Base-by-base conservation (phyloP, 1,140 invertebrate genomes). In the Tetragnatha versicolor region DNA sequence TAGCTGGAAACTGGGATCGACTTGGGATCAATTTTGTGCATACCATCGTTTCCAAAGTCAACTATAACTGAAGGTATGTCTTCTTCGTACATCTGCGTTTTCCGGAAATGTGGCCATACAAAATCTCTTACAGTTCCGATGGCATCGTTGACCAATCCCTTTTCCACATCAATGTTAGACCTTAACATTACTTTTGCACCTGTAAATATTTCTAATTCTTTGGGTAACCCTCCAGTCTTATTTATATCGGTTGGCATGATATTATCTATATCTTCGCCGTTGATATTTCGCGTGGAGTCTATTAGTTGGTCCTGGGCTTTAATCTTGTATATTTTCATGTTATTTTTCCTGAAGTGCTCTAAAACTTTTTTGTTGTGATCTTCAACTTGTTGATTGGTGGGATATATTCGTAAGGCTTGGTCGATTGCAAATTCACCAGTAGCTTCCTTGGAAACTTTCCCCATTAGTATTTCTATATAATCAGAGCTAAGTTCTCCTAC, bases 61-160 rank as follows among this genome's bases (percentile, higher is more conserved):
- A 65, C 27, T 25, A 29, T 49, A 17, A 68, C 17, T 49, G 65
- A 68, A 20, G 25, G 65, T 49, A 49, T 33, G 42, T 35, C 66
- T 68, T 68, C n/a, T 53, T 53, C 61, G 45, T 65, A 29, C 61
- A 45, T 65, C 45, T 65, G 37, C 9, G 61, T 0, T 20, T 22
- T 29, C 22, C 81, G 81, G 68, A 83, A 83, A 73, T 60, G 25
- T 20, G 83, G 82, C 82, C 84, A 84, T 42, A 81, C 69, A 58
- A 84, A 83, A 81, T 83, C 65, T 7, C 63, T 82, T 27, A 85
- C 81, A 27, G 69, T 22, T 47, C 84, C 83, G 27, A 85, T 84
- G 10, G 68, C 73, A 51, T 84, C 84, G 82, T 85, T 86, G 45
- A 85, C 84, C 27, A 85, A 80, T 58, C 84, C 84, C 80, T 84